A percentile compares a stretch with the other conserved stretches of the same genome.
Evolutionary conservation across 2,888 invertebrate species (phyloP).

Genomic region (Steinernema carpocapsae): DNA sequence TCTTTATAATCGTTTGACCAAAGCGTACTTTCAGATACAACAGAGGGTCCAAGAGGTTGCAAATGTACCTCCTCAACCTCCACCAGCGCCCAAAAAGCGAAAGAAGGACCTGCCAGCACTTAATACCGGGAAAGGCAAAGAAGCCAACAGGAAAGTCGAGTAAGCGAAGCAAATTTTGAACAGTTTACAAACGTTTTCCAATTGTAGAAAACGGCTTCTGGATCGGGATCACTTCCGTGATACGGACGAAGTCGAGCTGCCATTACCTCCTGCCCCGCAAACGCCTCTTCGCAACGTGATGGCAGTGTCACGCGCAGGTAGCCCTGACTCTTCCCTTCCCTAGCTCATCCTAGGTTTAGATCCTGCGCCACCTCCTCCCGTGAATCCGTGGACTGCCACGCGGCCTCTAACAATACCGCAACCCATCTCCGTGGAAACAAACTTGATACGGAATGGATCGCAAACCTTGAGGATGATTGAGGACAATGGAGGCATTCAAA

Average conservation of each 20-base stretch:
- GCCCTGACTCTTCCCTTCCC: too few species aligned
- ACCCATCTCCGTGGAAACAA: too few species aligned
- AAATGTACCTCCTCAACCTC: not conserved
- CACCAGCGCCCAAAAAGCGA: not conserved
- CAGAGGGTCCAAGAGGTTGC: not conserved
- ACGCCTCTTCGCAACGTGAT: too few species aligned
- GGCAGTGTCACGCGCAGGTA: too few species aligned
- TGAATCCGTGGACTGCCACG: too few species aligned
- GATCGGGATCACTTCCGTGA: conserved; percentile 22
- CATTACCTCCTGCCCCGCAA: not conserved
- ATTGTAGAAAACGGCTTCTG: not conserved
- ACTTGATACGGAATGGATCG: too few species aligned
- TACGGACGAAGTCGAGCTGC: not conserved
- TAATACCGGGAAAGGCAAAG: conserved; percentile 23
- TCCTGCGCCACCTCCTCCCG: too few species aligned
- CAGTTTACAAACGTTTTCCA: not conserved
- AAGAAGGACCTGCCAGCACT: not conserved
- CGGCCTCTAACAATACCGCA: too few species aligned
- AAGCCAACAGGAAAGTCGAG: conserved; percentile 24
- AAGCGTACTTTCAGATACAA: not conserved
- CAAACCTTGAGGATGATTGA: not conserved
- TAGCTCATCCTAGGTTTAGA: too few species aligned
- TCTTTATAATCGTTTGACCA: too few species aligned
- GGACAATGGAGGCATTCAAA: not conserved
- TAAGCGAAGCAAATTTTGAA: not conserved